phyloP scores from a whole-genome alignment of 2,113 vertebrate species.

The Actenoides hombroni region DNA sequence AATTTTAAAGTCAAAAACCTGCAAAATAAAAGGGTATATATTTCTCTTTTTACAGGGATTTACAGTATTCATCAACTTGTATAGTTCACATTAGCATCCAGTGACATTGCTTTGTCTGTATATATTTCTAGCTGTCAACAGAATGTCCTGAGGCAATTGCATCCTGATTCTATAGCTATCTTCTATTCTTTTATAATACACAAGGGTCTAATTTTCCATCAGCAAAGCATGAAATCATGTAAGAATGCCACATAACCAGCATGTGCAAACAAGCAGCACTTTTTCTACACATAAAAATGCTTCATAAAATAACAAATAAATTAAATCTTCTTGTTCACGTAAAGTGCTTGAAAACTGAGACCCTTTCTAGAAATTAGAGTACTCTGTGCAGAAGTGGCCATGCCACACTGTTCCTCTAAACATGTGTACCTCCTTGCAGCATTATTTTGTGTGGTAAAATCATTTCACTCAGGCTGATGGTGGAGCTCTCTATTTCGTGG shows the following conservation, averaged over 20 bases:
- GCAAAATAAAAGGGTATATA: conserved; percentile 59
- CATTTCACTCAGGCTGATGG: conserved; percentile 25
- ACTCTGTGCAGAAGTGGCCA: background rate
- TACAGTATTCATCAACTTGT: conserved; percentile 84
- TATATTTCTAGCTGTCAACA: conserved; percentile 95
- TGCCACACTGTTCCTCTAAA: conserved; percentile 35
- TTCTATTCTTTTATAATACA: conserved; percentile 89
- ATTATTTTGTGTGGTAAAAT: conserved; percentile 32
- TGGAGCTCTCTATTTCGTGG: conserved; percentile 20
- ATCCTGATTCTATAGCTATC: conserved; percentile 85
- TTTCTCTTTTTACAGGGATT: conserved; percentile 81
- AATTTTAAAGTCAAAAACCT: conserved; percentile 55
- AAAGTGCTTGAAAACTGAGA: conserved; percentile 67
- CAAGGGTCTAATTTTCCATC: conserved; percentile 95
- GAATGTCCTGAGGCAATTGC: conserved; percentile 94
- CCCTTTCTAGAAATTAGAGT: conserved; percentile 57
- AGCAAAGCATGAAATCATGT: conserved; percentile 97
- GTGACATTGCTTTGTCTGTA: conserved; percentile 89
- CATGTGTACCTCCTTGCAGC: background rate
- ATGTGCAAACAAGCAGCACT: conserved; percentile 83
- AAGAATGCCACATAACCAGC: conserved; percentile 90
- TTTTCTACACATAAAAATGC: conserved; percentile 81
- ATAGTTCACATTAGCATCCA: conserved; percentile 94
- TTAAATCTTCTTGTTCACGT: conserved; percentile 78
- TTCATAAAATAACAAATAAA: conserved; percentile 90